Base-by-base conservation (phyloP, 2,113 vertebrate genomes). In the Ceratotherium simum region DNA sequence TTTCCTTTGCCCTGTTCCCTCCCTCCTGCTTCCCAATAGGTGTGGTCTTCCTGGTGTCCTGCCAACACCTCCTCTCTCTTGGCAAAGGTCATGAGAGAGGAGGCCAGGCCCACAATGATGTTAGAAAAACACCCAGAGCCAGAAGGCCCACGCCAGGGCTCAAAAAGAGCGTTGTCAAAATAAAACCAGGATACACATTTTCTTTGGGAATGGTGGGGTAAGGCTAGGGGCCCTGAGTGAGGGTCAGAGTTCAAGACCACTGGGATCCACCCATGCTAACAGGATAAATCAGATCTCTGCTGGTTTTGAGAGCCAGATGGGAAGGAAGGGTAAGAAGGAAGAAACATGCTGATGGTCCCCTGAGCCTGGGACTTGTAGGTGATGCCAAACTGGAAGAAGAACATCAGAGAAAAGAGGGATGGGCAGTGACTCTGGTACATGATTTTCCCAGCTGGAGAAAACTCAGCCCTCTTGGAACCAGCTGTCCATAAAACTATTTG, bases 401-500 rank as follows among this genome's bases (percentile, higher is more conserved):
- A n/a, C 14, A 12, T 7, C 21, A 2, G 51, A 17, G 48, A 17
- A 72, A 72, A 67, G 31, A 87, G 21, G 8, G 54, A 42, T 58
- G 81, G 23, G 39, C 23, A 8, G 12, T 78, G 31, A 81, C 39
- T 90, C 69, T 31, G 54, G 23, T 33, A 5, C 54, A 33, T 27
- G 42, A 84, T 48, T 79, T 86, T 76, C 75, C 70, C 72, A 69
- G 83, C 86, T 93, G n/a, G 64, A 83, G 70, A 84, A 62, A 82
- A 75, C 46, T 83, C 82, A 60, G 79, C 31, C 29, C 20, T 94
- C 73, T 94, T 75, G 23, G 82, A 94, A 51, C 76, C 33, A 95
- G 70, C 69, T 96, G 67, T 92, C 51, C 31, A 54, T 56, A 80
- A 73, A 91, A 67, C 46, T 64, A 64, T 29, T 83, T 78, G 82